These are phyloP conservation scores for Vulpes lagopus DNA, from an alignment of 2,113 vertebrate genomes.

Conservation along the genomic window DNA sequence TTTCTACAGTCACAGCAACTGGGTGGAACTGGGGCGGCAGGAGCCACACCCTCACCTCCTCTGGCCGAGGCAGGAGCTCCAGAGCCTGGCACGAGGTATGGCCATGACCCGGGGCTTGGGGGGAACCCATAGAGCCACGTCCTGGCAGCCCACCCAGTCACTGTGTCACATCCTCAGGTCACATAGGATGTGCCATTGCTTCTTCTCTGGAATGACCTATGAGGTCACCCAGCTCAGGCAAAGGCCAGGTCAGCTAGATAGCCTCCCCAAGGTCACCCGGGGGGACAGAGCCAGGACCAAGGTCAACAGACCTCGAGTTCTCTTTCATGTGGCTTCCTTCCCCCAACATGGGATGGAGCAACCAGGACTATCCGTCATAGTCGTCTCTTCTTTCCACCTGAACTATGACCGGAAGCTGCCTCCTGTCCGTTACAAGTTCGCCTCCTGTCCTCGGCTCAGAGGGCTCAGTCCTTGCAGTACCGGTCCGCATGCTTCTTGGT, in stretches of 20 bases:
- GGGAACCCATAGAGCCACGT: background rate
- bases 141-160: background rate
- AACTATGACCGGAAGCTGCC: background rate
- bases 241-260: background rate
- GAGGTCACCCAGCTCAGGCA: no score
- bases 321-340: background rate
- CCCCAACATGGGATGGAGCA: accelerated
- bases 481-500: background rate
- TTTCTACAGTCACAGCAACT: conserved; percentile 96
- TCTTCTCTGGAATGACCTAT: background rate
- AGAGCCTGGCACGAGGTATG: conserved; percentile 89
- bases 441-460: background rate
- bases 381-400: background rate
- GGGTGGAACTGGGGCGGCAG: conserved; percentile 92
- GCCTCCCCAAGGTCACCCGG: background rate
- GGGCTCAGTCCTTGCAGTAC: background rate
- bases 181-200: no score
- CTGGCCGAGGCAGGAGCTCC: conserved; percentile 86
- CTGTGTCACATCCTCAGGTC: background rate
- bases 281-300: background rate
- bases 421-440: background rate
- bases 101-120: background rate
- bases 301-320: background rate
- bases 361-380: background rate
- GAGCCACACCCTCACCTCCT: conserved; percentile 90